phyloP scores from a whole-genome alignment of 1,140 invertebrate species.

The Euschistus heros region DNA sequence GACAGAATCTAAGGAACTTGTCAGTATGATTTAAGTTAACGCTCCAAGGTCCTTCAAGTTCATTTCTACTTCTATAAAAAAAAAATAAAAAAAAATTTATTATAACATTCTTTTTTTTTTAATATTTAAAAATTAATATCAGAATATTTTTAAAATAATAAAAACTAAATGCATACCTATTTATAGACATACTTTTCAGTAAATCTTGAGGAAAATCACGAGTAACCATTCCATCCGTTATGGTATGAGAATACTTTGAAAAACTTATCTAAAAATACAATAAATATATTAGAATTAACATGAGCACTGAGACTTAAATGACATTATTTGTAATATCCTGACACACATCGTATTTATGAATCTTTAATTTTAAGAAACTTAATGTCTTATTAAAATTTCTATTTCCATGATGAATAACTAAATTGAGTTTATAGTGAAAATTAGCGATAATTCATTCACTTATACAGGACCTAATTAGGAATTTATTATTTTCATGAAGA shows the following conservation, averaged over 20 bases:
- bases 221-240: slow-evolving; percentile 52
- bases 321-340: too few relatives aligned
- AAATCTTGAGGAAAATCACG: slow-evolving; percentile 62
- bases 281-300: background rate
- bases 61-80: background rate
- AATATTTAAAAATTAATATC: background rate
- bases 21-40: slow-evolving; percentile 45
- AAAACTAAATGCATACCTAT: slow-evolving; percentile 4
- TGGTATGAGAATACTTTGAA: slow-evolving; percentile 37
- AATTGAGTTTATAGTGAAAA: too few relatives aligned
- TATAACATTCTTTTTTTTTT: background rate
- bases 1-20: slow-evolving; percentile 72
- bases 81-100: background rate
- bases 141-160: background rate
- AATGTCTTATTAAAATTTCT: too few relatives aligned
- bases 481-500: too few relatives aligned
- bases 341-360: too few relatives aligned
- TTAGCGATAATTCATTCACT: too few relatives aligned
- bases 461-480: too few relatives aligned
- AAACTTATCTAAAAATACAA: background rate
- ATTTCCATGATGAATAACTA: too few relatives aligned
- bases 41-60: slow-evolving; percentile 58
- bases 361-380: too few relatives aligned
- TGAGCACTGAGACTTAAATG: too few relatives aligned
- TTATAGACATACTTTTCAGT: slow-evolving; percentile 49